phyloP scores from a whole-genome alignment of 2,888 invertebrate species.

The Tethea ocularis region DNA sequence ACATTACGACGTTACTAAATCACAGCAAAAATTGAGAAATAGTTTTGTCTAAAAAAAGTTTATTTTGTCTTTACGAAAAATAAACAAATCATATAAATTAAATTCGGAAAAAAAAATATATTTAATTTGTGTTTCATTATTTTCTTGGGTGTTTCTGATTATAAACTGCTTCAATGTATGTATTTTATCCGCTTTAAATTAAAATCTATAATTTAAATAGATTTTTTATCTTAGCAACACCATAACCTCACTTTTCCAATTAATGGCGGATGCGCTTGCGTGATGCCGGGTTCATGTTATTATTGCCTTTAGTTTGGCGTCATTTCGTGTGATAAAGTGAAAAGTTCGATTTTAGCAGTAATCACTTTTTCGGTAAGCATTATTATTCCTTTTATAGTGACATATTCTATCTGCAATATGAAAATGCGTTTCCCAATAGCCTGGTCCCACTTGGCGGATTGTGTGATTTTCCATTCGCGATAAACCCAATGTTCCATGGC shows the following conservation, averaged over 20 bases:
- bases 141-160: too few species aligned
- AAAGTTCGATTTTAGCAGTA: constrained; percentile 53
- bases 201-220: too few species aligned
- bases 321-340: constrained; percentile 60
- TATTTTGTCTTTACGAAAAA: too few species aligned
- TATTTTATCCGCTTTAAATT: too few species aligned
- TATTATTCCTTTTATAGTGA: constrained; percentile 16
- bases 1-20: too few species aligned
- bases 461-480: constrained; percentile 69
- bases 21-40: too few species aligned
- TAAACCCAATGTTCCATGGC: constrained; percentile 59
- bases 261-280: constrained; percentile 83
- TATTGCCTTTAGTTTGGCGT: constrained; percentile 75
- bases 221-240: constrained; percentile 42
- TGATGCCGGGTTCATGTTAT: constrained; percentile 81
- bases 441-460: constrained; percentile 32
- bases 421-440: constrained; percentile 21
- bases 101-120: too few species aligned
- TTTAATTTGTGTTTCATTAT: too few species aligned
- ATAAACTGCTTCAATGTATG: too few species aligned
- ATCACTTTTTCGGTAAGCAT: constrained; percentile 53
- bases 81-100: too few species aligned
- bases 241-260: constrained; percentile 55
- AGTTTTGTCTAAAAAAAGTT: too few species aligned
- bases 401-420: constrained; percentile 10